Evolutionary conservation across 2,797 vertebrate species (phyloP), one percentile per base, ranked within the genome.

Genomic region (Halcyon chelicuti): DNA sequence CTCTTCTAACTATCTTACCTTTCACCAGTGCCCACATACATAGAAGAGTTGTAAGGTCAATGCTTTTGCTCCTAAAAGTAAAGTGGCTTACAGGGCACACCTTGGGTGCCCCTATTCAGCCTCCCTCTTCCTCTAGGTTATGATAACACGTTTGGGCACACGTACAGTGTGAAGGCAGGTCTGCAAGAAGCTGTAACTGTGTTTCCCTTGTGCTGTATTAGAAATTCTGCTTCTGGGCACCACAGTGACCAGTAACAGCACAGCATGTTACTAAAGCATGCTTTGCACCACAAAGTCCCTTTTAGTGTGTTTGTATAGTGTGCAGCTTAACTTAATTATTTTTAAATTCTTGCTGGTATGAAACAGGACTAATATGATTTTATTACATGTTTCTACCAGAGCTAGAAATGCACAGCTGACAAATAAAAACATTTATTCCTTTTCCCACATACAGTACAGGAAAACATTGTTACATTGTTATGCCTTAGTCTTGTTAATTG

Each of bases 151-250:
- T 93, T n/a, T 25, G 15, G 14, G 63, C 23, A 67, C 9, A 70
- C 0, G 3, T 35, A 54, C 2, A 7, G 29, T 14, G 10, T n/a
- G 46, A 84, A 85, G 1, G 2, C 5, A 18, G 8, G 9, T 29
- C 39, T 62, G 23, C 19, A 91, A 90, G 57, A 88, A 74, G 47
- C 28, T 26, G 16, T 28, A 54, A 55, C 35, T 3, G 1, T 62
- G 39, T 61, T 83, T 78, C 20, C 18, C 66, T 46, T 29, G 14
- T 80, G 25, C 8, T 83, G 25, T 13, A 40, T 22, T 25, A 63
- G 28, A 83, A 61, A 70, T 86, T 35, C 25, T 80, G 42, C 26
- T 67, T 86, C 77, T 31, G 15, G 35, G 81, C 25, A 76, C 18
- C 26, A 40, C 9, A 70, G 9, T 46, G 29, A 42, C 17, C 54